Evolutionary conservation across 2,797 vertebrate species (phyloP).

Genomic region (Arctocebus calabarensis): DNA sequence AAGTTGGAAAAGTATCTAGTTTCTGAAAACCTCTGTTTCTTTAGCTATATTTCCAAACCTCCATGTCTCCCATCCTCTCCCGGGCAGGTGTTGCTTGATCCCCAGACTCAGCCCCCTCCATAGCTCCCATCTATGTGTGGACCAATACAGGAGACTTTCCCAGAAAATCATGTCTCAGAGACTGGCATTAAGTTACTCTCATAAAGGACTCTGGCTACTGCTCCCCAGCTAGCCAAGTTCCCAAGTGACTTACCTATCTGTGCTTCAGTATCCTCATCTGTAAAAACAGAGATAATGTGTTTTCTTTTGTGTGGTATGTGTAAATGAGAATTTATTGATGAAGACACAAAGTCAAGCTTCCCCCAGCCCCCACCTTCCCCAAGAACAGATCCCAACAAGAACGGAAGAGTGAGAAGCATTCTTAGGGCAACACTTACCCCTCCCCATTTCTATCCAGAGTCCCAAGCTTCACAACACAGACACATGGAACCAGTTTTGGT

Average conservation of each 20-base stretch:
- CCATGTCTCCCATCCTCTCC: background rate
- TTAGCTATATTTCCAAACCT: background rate
- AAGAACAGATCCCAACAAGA: constrained; percentile 62
- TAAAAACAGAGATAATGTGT: background rate
- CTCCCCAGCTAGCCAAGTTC: background rate
- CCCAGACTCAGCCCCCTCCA: background rate
- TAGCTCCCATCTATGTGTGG: background rate
- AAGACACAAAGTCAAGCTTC: constrained; percentile 81
- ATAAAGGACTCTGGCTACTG: background rate
- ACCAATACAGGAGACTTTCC: background rate
- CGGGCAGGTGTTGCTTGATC: background rate
- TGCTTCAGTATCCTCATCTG: background rate
- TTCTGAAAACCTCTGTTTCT: background rate
- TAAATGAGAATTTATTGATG: constrained; percentile 89
- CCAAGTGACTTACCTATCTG: background rate
- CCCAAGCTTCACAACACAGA: constrained; percentile 45
- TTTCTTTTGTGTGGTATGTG: constrained; percentile 48
- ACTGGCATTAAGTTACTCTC: background rate
- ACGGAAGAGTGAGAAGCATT: constrained; percentile 62
- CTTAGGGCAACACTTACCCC: constrained; percentile 34
- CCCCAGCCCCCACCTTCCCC: constrained; percentile 48
- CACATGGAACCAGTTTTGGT: background rate
- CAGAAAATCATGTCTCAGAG: background rate
- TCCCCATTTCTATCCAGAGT: constrained; percentile 37
- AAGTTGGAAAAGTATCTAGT: background rate